A percentile compares a stretch with the other conserved stretches of the same genome.
These are phyloP conservation scores for Tromatobia lineatoria DNA, from an alignment of 2,888 invertebrate species.

Conservation along the genomic window DNA sequence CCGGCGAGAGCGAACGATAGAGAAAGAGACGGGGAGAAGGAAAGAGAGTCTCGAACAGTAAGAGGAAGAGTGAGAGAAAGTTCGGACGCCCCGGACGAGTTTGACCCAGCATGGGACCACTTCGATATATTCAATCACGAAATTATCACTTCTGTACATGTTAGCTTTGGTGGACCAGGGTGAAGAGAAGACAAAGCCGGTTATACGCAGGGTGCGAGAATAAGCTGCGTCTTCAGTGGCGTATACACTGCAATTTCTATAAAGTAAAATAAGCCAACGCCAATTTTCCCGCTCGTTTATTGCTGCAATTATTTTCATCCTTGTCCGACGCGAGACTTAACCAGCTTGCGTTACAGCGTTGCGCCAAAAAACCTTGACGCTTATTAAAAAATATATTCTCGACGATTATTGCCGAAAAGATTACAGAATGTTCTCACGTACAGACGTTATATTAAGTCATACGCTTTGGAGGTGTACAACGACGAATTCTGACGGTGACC, in stretches of 20 bases:
- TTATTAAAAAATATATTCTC: slow-evolving; percentile 18
- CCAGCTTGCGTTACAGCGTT: neutral
- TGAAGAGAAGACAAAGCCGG: slow-evolving; percentile 54
- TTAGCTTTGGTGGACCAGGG: slow-evolving; percentile 59
- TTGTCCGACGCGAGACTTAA: slow-evolving; percentile 10
- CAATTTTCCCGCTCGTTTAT: slow-evolving; percentile 42
- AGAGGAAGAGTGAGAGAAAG: slow-evolving; percentile 36
- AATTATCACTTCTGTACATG: slow-evolving; percentile 85
- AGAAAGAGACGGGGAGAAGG: slow-evolving; percentile 17
- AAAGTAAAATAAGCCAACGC: slow-evolving; percentile 9
- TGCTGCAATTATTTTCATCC: slow-evolving; percentile 43
- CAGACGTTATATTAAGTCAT: neutral
- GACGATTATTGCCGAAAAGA: slow-evolving; percentile 34
- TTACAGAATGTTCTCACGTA: slow-evolving; percentile 26
- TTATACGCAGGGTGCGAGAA: slow-evolving; percentile 5
- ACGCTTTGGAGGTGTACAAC: neutral
- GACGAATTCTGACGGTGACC: slow-evolving; percentile 56
- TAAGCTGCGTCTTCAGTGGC: slow-evolving; percentile 15
- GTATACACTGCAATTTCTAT: slow-evolving; percentile 41
- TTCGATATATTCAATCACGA: slow-evolving; percentile 85
- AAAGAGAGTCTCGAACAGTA: slow-evolving; percentile 40
- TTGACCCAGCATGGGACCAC: slow-evolving; percentile 82
- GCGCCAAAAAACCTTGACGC: neutral
- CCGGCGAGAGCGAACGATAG: slow-evolving; percentile 24
- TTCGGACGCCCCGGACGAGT: slow-evolving; percentile 80